Evolutionary conservation across 2,888 invertebrate species (phyloP), one percentile per base, ranked within the genome.

Genomic region (Drosophila nr. perissopoda): DNA sequence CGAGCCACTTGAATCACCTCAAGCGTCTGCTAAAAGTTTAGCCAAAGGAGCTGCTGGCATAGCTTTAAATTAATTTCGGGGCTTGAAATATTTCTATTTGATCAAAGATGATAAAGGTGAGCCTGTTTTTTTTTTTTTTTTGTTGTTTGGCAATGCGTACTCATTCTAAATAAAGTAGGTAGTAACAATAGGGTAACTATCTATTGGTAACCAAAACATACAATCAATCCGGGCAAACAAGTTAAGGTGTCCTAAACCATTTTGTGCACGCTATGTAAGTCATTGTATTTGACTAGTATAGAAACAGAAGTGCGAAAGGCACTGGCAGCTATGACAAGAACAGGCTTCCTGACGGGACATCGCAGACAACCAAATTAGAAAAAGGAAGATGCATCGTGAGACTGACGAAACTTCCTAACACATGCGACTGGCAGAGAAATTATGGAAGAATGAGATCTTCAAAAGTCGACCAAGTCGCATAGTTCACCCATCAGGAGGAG

Each of bases 1-100:
- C 54, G 33, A 64, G 34, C 16, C 40, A 53, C 27, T 64, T 42
- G 34, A 52, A 27, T 36, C 25, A 33, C 10, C 21, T 45, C 25
- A 25, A 53, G 4, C 25, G 4, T 6, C 13, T 3, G 4, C 16
- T 7, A 1, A 6, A 36, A 27, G 36, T 27, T n/a, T 13, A 10
- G 0, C 27, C 27, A 18, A 49, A 49, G 18, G 18, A 18, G 16
- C 11, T 27, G 25, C 18, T 27, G 4, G 7, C 18, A 27, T 7
- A 56, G 11, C 25, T 25, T 21, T 18, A 51, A n/a, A 51, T 51
- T 40, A 10, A 21, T 6, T 65, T 13, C n/a, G 8, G 49, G 5
- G 36, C 29, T 51, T 27, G 27, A 36, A 29, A 21, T n/a, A 29
- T 29, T 56, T 10, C 8, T 25, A 45, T 25, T 25, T 2, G 7